Evolutionary conservation across 2,797 vertebrate species (phyloP), one percentile per base, ranked within the genome.

Genomic region (Diglossa cyanea): DNA sequence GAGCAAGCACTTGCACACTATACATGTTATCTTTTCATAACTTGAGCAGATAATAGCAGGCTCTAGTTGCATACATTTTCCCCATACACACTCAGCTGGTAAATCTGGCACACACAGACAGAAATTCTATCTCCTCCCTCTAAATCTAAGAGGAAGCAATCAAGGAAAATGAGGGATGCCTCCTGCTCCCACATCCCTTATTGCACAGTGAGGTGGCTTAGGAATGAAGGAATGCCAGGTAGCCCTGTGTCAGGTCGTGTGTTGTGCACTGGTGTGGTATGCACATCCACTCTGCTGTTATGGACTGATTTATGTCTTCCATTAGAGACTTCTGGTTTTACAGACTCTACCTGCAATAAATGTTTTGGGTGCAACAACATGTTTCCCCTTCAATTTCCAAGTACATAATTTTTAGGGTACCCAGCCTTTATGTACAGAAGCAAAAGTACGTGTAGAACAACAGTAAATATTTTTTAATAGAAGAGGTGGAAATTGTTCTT

Each of bases 151-250:
- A 35, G 78, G 68, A 92, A 33, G 79, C 51, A 86, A 73, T 50
- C 68, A 83, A 28, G 33, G 68, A 44, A 80, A 73, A 88, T 66
- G 76, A 92, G n/a, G 68, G 57, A 86, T 92, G 37, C 48, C 53
- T 95, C 37, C 28, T 60, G 83, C 70, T 80, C 76, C 73, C 70
- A 84, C 72, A 77, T 86, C 48, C 45, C 26, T 90, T 88, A 77
- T 67, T 71, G 48, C 57, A 77, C 73, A 53, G 25, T 90, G 93
- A 76, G 0, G 4, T 67, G 37, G 53, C 31, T 92, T 40, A 86
- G 91, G 83, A 92, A 92, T 74, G 91, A 93, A 66, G 57, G 76
- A 88, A 80, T 74, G 57, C 61, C 72, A 65, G 68, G 72, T 12
- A 14, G 30, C 55, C 4, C 1, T 20, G 19, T 55, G 48, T 40